Evolutionary conservation across 2,888 invertebrate genomes (phyloP).

Genomic region (Kuschelorhynchus macadamiae): DNA sequence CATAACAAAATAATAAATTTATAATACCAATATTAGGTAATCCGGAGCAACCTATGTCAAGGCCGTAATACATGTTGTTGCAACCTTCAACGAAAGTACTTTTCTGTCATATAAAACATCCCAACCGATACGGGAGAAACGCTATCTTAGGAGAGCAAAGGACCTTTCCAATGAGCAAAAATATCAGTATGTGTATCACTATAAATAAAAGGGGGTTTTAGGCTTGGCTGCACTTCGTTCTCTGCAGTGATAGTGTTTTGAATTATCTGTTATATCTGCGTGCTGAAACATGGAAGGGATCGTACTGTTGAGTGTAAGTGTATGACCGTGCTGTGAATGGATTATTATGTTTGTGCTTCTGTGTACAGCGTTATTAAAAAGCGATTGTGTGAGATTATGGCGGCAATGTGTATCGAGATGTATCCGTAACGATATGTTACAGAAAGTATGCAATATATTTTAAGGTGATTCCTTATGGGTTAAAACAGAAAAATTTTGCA

Average conservation of each 20-base stretch:
- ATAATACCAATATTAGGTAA: slow-evolving; percentile 2
- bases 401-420: no score
- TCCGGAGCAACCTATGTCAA: slow-evolving; percentile 15
- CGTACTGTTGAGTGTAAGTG: slow-evolving; percentile 56
- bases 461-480: no score
- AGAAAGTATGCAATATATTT: no score
- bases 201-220: slow-evolving; percentile 60
- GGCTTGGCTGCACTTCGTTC: slow-evolving; percentile 57
- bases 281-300: slow-evolving; percentile 48
- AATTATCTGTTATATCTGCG: slow-evolving; percentile 45
- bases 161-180: slow-evolving; percentile 43
- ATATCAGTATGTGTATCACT: slow-evolving; percentile 51
- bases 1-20: no score
- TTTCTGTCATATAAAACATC: slow-evolving; percentile 6
- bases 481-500: no score
- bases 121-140: slow-evolving; percentile 53
- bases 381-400: no score
- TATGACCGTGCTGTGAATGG: no score
- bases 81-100: slow-evolving; percentile 33
- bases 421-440: no score
- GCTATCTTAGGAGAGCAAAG: slow-evolving; percentile 14
- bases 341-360: no score
- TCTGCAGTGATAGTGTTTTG: slow-evolving; percentile 59
- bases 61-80: not conserved
- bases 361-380: no score